A percentile compares a stretch with the other conserved stretches of the same genome.
Conservation (phyloP, 2,888 invertebrate genomes). For the Tenthredo notha region DNA sequence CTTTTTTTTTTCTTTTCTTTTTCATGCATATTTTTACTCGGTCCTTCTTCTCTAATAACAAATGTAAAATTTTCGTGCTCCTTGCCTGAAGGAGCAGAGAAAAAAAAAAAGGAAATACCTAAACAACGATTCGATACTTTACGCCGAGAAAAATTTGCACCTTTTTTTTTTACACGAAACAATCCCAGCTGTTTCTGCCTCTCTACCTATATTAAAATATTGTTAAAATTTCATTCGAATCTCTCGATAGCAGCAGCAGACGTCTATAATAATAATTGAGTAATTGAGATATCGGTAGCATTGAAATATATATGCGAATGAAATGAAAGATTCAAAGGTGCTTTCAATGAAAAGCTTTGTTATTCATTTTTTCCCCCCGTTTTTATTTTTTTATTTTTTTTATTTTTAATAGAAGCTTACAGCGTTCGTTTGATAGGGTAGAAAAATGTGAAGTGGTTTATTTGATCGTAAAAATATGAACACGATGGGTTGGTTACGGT, state of each 20-base stretch:
- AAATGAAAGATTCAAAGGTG: background rate
- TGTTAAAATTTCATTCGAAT: background rate
- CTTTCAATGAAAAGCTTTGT: background rate
- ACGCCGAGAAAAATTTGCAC: background rate
- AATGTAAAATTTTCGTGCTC: background rate
- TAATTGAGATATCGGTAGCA: background rate
- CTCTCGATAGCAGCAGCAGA: background rate
- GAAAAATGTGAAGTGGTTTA: conserved; percentile 22
- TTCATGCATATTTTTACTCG: background rate
- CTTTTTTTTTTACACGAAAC: background rate
- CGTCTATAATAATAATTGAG: background rate
- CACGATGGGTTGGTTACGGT: background rate
- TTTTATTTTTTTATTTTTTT: background rate
- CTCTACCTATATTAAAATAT: background rate
- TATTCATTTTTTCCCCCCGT: background rate
- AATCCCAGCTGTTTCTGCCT: background rate
- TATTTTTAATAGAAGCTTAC: background rate
- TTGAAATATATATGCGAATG: conserved; percentile 7
- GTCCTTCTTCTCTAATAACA: background rate
- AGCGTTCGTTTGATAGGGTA: background rate
- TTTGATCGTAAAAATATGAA: conserved; percentile 14
- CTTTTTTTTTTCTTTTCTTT: no score
- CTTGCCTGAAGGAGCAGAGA: background rate
- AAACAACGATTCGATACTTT: background rate
- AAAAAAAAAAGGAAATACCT: background rate